A percentile compares a stretch with the other conserved stretches of the same genome.
Conservation (phyloP, 2,113 vertebrate genomes). For the Macquaria australasica region DNA sequence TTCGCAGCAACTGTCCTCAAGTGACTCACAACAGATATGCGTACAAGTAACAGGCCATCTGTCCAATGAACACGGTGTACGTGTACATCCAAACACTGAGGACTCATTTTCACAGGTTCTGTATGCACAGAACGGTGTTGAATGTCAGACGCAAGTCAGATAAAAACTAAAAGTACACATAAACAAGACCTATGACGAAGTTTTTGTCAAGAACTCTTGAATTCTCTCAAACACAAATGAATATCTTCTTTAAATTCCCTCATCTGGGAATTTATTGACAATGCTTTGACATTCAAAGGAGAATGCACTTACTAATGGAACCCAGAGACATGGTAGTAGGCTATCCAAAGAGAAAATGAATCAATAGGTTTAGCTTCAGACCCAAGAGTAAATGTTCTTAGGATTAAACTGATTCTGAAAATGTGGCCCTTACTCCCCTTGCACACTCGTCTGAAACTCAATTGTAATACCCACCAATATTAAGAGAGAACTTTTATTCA, state of each 20-base stretch:
- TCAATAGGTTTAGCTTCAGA: conserved; percentile 22
- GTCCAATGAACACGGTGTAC: background rate
- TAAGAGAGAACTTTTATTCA: background rate
- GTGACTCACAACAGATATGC: conserved; percentile 22
- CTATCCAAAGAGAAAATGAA: background rate
- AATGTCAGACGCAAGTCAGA: background rate
- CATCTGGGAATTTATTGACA: background rate
- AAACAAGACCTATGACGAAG: background rate
- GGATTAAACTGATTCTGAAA: conserved; percentile 1
- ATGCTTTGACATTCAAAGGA: background rate
- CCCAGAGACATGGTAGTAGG: background rate
- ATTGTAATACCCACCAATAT: background rate
- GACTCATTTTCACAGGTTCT: conserved; percentile 48
- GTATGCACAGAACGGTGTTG: background rate
- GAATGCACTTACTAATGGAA: background rate
- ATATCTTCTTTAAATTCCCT: background rate
- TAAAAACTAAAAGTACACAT: background rate
- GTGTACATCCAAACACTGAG: background rate
- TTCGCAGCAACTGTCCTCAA: background rate
- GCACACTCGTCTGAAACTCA: background rate
- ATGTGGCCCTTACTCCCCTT: background rate
- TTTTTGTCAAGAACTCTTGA: background rate
- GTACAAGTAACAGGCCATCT: conserved; percentile 41
- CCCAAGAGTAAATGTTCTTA: conserved; percentile 15
- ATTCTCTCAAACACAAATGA: background rate